These are phyloP conservation scores for Pinna nobilis DNA, from an alignment of 1,140 invertebrate genomes.

Conservation along the genomic window DNA sequence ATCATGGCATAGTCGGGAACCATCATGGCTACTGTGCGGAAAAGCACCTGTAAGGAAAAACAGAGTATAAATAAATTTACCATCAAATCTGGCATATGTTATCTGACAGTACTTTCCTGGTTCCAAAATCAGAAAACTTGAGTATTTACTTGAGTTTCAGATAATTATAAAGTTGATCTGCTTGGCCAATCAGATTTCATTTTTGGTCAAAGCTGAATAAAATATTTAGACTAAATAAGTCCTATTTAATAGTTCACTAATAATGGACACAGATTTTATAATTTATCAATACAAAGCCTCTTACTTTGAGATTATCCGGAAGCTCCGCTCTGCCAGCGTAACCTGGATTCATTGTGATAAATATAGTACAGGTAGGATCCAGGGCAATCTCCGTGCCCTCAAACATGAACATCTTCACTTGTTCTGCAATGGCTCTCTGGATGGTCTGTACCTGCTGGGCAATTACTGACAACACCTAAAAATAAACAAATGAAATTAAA, in stretches of 20 bases:
- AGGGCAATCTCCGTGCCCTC: conserved; percentile 74
- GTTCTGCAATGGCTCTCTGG: conserved; percentile 73
- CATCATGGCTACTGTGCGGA: conserved; percentile 76
- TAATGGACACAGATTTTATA: no score
- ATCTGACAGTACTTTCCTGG: not conserved
- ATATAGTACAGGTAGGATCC: conserved; percentile 74
- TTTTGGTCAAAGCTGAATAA: no score
- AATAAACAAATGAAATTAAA: not conserved
- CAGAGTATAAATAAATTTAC: not conserved
- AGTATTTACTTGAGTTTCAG: no score
- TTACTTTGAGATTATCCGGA: conserved; percentile 75
- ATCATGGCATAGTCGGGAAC: conserved; percentile 76
- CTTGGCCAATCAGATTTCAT: no score
- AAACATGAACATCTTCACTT: conserved; percentile 70
- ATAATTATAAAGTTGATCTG: no score
- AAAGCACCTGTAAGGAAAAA: conserved; percentile 68
- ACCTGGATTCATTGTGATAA: conserved; percentile 76
- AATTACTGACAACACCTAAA: conserved; percentile 74
- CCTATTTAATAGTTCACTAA: no score
- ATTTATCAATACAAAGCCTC: not conserved
- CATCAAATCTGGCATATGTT: no score
- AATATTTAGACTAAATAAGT: no score
- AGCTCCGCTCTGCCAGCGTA: conserved; percentile 74
- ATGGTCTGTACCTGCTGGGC: conserved; percentile 75
- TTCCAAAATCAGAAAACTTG: no score